Evolutionary conservation across 2,888 invertebrate species (phyloP).

Genomic region (Poecilobothrus nobilitatus): DNA sequence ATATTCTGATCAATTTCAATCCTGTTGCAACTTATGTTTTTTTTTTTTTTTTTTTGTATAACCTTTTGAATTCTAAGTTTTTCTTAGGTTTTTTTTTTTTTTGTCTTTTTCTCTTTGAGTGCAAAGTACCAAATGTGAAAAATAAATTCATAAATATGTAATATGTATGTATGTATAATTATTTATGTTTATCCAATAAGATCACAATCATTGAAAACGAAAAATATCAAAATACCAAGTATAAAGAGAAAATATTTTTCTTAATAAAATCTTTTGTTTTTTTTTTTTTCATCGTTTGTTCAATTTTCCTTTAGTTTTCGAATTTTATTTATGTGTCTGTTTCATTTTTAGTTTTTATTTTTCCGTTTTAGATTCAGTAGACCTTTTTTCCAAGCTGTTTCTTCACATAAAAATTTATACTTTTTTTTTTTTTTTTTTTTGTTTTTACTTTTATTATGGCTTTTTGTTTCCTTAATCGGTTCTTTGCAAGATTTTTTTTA

Average conservation of each 20-base stretch:
- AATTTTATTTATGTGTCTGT: background rate
- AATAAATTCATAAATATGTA: background rate
- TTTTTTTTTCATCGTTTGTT: background rate
- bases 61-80: no score
- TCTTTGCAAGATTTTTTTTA: background rate
- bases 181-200: conserved; percentile 4
- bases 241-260: background rate
- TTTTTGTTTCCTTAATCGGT: background rate
- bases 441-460: background rate
- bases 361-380: background rate
- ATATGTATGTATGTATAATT: background rate
- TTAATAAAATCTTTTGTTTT: no score
- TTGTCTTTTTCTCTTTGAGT: background rate
- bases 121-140: conserved; percentile 1
- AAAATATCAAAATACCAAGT: background rate
- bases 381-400: background rate
- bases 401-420: background rate
- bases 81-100: no score
- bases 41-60: no score
- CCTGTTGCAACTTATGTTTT: no score
- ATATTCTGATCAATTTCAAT: no score
- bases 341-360: background rate
- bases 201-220: background rate
- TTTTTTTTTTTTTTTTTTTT: background rate
- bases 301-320: background rate